Evolutionary conservation across 2,797 vertebrate genomes (phyloP).

Genomic region (Rhabdophis nuchalis): DNA sequence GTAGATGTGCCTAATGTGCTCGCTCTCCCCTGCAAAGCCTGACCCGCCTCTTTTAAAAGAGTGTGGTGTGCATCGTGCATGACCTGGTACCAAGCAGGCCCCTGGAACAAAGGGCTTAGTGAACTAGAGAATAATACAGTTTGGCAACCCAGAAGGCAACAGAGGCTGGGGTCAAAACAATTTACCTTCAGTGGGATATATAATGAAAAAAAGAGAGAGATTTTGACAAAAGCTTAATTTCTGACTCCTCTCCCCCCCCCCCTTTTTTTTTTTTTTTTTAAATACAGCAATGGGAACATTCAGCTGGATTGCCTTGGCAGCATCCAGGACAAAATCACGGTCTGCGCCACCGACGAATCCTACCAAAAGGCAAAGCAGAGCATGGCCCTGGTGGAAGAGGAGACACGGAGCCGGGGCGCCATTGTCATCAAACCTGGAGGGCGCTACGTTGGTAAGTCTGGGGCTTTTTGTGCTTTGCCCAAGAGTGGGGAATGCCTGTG

Average conservation of each 20-base stretch:
- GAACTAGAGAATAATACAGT: background rate
- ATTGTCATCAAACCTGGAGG: conserved; percentile 96
- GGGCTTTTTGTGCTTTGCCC: background rate
- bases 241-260: fast-evolving
- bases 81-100: background rate
- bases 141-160: background rate
- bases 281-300: conserved; percentile 83
- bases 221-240: background rate
- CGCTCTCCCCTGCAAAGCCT: background rate
- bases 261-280: background rate
- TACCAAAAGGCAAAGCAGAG: conserved; percentile 96
- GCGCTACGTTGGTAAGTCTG: conserved; percentile 85
- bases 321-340: conserved; percentile 97
- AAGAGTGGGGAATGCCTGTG: too few relatives aligned
- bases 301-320: conserved; percentile 94
- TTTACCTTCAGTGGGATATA: background rate
- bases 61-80: background rate
- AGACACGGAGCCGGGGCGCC: conserved; percentile 90
- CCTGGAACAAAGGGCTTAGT: background rate
- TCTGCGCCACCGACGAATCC: conserved; percentile 95
- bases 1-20: background rate
- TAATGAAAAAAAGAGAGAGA: background rate
- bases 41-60: background rate
- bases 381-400: conserved; percentile 96
- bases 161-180: background rate